Evolutionary conservation across 2,113 vertebrate species (phyloP).

Genomic region (Xerus inauris): DNA sequence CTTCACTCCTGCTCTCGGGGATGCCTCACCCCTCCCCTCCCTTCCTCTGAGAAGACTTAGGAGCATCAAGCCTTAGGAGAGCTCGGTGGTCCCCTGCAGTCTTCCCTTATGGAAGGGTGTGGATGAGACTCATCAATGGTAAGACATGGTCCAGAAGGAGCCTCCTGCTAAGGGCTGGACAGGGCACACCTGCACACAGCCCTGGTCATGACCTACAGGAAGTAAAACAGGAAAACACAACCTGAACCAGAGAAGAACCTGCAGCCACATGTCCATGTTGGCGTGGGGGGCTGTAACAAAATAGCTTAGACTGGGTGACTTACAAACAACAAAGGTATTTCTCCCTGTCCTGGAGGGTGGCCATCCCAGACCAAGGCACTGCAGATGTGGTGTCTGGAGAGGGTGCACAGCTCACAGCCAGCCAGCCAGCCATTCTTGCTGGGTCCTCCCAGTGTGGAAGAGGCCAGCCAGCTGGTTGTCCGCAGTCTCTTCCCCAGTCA

Average conservation of each 20-base stretch:
- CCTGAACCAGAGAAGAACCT: not conserved
- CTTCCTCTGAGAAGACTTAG: conserved; percentile 47
- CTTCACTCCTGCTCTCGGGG: conserved; percentile 61
- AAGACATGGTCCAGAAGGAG: not conserved
- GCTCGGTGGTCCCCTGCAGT: conserved; percentile 35
- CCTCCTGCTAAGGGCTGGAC: not conserved
- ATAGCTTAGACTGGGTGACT: not conserved
- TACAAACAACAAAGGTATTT: not conserved
- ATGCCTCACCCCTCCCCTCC: not conserved
- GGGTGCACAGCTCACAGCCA: no score
- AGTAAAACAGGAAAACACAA: not conserved
- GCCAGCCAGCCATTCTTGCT: no score
- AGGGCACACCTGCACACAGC: not conserved
- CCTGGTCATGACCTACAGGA: not conserved
- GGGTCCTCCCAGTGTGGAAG: not conserved
- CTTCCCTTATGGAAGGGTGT: not conserved
- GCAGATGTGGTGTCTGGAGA: not conserved
- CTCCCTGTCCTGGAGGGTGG: not conserved
- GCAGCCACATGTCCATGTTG: rapidly evolving
- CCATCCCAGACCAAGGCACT: not conserved
- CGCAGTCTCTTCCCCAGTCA: no score
- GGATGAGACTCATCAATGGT: not conserved
- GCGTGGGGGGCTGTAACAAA: not conserved
- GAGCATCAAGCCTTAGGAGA: conserved; percentile 23
- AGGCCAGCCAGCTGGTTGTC: no score